A percentile compares a stretch with the other conserved stretches of the same genome.
phyloP scores from a whole-genome alignment of 1,140 invertebrate genomes.

The Nasonia vitripennis region DNA sequence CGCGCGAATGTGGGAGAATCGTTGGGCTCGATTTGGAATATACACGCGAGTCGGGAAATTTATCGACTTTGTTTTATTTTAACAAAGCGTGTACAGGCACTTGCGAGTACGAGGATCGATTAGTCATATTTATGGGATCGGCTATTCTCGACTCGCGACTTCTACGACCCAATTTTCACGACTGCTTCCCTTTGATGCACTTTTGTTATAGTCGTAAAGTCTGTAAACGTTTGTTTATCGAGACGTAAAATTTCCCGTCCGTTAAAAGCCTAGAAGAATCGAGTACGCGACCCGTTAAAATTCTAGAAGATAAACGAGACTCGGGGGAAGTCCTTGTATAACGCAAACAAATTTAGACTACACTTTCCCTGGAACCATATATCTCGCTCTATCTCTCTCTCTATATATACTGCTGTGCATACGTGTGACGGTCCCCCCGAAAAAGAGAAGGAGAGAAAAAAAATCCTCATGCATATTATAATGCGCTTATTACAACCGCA shows the following conservation, averaged over 20 bases:
- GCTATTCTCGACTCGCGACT: neutral
- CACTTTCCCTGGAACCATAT: constrained; percentile 44
- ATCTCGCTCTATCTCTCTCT: constrained; percentile 29
- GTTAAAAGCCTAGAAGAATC: neutral
- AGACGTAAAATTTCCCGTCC: no score
- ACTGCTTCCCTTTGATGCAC: no score
- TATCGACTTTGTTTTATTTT: no score
- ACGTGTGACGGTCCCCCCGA: neutral
- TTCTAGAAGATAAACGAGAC: constrained; percentile 9
- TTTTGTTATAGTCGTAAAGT: no score
- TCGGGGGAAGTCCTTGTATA: constrained; percentile 35
- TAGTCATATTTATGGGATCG: neutral
- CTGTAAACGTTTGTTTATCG: no score
- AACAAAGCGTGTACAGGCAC: no score
- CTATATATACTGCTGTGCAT: constrained; percentile 7
- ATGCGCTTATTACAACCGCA: neutral
- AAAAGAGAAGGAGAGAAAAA: neutral
- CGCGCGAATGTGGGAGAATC: no score
- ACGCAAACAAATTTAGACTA: constrained; percentile 47
- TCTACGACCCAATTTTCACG: neutral
- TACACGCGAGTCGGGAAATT: no score
- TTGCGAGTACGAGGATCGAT: no score
- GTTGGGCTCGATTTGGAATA: no score
- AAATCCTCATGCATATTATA: constrained; percentile 36
- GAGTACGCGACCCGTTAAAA: neutral